These are phyloP conservation scores for Diarsia rubi DNA, from an alignment of 2,888 invertebrate genomes.

Conservation along the genomic window DNA sequence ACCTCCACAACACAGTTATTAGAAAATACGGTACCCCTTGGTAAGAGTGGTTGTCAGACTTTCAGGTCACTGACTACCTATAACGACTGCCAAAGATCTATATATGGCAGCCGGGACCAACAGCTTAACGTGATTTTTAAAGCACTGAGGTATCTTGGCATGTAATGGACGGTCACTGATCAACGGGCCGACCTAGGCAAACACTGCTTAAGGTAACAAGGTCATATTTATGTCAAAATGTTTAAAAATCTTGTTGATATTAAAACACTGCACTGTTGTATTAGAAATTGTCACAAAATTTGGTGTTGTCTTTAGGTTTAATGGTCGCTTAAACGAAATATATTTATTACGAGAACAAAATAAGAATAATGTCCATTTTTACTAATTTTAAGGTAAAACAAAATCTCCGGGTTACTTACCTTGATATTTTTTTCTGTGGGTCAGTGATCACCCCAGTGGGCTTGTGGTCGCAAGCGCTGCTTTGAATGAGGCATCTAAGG, in stretches of 20 bases:
- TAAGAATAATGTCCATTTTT: not conserved
- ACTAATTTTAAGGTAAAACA: too few species aligned
- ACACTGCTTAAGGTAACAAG: not conserved
- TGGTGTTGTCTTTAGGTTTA: slow-evolving; percentile 6
- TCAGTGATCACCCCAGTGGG: too few species aligned
- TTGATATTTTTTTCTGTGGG: not conserved
- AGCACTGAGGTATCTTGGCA: not conserved
- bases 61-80: not conserved
- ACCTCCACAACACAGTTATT: not conserved
- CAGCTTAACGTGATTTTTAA: not conserved
- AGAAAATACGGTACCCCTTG: not conserved
- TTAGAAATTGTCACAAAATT: slow-evolving; percentile 52
- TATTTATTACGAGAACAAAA: not conserved
- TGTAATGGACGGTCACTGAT: not conserved
- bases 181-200: not conserved
- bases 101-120: not conserved
- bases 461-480: too few species aligned
- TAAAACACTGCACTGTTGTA: slow-evolving; percentile 55
- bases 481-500: not conserved
- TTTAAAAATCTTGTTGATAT: slow-evolving; percentile 29
- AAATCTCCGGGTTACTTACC: too few species aligned
- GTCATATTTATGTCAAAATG: not conserved
- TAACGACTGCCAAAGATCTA: not conserved
- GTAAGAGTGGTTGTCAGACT: not conserved
- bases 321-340: not conserved